These are phyloP conservation scores for Laothoe populi DNA, from an alignment of 2,888 invertebrate species.

Conservation along the genomic window DNA sequence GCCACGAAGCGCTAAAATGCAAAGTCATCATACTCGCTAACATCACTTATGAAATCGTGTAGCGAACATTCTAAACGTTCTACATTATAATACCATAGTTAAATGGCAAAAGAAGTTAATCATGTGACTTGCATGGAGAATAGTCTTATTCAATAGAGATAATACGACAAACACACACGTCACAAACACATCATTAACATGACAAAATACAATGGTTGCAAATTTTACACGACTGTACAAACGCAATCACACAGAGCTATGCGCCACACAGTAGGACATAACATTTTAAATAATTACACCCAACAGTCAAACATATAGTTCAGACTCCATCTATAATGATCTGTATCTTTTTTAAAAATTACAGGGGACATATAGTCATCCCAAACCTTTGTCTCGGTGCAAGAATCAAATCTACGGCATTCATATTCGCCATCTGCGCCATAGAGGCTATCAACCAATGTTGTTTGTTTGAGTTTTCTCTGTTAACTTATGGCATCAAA, in stretches of 20 bases:
- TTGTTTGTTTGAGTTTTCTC: too few species aligned
- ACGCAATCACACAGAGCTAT: slow-evolving; percentile 4
- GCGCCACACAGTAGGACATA: background rate
- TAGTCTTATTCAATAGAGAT: background rate
- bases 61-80: background rate
- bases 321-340: too few species aligned
- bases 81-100: slow-evolving; percentile 4
- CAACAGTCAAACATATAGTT: too few species aligned
- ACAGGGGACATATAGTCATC: too few species aligned
- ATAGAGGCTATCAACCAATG: too few species aligned
- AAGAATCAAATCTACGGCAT: too few species aligned
- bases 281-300: too few species aligned
- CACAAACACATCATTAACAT: slow-evolving; percentile 16
- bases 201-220: background rate
- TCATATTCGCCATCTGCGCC: too few species aligned
- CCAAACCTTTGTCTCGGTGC: too few species aligned
- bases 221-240: slow-evolving; percentile 13
- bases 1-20: background rate
- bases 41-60: slow-evolving; percentile 3
- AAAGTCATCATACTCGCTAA: slow-evolving; percentile 9
- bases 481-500: too few species aligned
- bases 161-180: background rate
- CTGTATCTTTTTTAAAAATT: too few species aligned
- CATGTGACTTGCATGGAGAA: background rate
- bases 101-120: background rate